Conservation (phyloP, 2,797 vertebrate genomes). For the Siniperca scherzeri region DNA sequence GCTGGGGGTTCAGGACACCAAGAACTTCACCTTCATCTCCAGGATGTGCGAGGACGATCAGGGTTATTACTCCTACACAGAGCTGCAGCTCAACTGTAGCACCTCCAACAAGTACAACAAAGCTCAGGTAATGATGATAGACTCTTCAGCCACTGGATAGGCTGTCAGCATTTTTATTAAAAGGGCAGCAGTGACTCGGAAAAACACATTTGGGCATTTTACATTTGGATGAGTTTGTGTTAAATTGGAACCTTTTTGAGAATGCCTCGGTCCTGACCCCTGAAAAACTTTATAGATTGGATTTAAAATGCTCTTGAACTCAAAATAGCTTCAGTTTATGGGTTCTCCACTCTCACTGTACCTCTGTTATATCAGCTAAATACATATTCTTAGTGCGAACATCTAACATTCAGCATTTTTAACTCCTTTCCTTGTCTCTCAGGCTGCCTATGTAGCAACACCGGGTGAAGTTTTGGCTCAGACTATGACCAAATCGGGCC, state of each 20-base stretch:
- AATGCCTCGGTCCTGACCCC: conserved; percentile 1
- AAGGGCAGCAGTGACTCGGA: background rate
- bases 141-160: too few relatives aligned
- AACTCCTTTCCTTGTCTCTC: background rate
- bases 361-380: conserved; percentile 12
- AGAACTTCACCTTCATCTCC: conserved; percentile 91
- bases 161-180: background rate
- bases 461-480: conserved; percentile 73
- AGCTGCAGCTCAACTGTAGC: conserved; percentile 93
- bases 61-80: conserved; percentile 94
- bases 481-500: conserved; percentile 41
- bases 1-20: conserved; percentile 83
- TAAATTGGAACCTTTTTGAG: conserved; percentile 18
- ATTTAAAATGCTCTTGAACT: conserved; percentile 40
- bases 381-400: background rate
- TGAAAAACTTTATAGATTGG: conserved; percentile 7
- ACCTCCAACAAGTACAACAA: conserved; percentile 79
- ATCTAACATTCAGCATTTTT: background rate
- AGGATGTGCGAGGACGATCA: conserved; percentile 92
- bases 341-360: background rate
- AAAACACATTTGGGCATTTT: conserved; percentile 36
- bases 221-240: conserved; percentile 33
- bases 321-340: conserved; percentile 7
- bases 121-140: conserved; percentile 61
- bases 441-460: conserved; percentile 77